A percentile compares a stretch with the other conserved stretches of the same genome.
Evolutionary conservation across 2,888 invertebrate genomes (phyloP).

Genomic region (Corbicula japonica): DNA sequence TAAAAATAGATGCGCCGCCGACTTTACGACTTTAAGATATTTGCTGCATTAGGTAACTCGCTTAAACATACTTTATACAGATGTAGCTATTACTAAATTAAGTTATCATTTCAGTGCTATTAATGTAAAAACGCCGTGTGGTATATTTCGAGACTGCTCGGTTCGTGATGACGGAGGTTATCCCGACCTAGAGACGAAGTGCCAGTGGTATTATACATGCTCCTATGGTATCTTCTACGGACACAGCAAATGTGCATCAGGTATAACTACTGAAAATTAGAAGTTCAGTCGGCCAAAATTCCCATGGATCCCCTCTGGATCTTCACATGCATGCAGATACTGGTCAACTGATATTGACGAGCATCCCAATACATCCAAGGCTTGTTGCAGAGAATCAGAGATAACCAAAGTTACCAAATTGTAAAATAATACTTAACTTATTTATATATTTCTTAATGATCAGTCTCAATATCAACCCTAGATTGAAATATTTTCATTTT

Average conservation of each 20-base stretch:
- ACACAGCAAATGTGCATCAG: conserved; percentile 73
- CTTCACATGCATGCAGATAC: too few relatives aligned
- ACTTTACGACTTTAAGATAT: too few relatives aligned
- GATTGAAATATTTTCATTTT: too few relatives aligned
- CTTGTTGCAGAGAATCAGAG: background rate
- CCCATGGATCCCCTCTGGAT: too few relatives aligned
- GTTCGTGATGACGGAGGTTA: conserved; percentile 71
- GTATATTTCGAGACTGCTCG: conserved; percentile 72
- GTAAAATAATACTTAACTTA: too few relatives aligned
- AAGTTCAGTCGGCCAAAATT: too few relatives aligned
- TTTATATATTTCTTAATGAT: too few relatives aligned
- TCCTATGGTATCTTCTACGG: conserved; percentile 73
- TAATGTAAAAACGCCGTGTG: conserved; percentile 70
- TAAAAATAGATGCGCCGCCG: background rate
- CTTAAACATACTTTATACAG: background rate
- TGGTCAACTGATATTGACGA: too few relatives aligned
- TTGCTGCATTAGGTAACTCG: background rate
- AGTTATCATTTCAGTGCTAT: conserved; percentile 46
- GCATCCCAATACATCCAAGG: too few relatives aligned
- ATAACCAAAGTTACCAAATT: too few relatives aligned
- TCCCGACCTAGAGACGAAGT: conserved; percentile 68
- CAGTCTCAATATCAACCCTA: too few relatives aligned
- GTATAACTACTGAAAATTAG: too few relatives aligned
- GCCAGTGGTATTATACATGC: conserved; percentile 75
- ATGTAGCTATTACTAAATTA: background rate